Base-by-base conservation (phyloP, 2,888 invertebrate genomes). In the Coelogynopora nodosa region DNA sequence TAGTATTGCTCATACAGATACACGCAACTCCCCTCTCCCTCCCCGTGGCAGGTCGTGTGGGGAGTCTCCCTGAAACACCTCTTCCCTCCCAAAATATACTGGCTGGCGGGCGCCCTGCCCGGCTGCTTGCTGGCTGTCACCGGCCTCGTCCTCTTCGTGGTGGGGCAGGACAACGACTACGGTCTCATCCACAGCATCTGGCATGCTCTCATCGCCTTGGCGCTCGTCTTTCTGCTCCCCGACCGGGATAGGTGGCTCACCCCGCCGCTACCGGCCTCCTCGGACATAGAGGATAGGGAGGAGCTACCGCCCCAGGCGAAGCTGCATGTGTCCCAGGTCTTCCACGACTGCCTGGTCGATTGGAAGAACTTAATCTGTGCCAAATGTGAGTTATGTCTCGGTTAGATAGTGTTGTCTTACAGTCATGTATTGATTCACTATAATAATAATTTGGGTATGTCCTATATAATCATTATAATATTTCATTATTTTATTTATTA, bases 201-300 rank as follows among this genome's bases (percentile, higher is more conserved):
- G 80, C 80, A 80, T 80, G 80, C n/a, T 2, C 5, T 80, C 28
- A 80, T 80, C 80, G 80, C 80, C 80, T n/a, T 80, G 26, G 80
- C 80, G 5, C 5, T 2, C 28, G 80, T 80, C 80, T 80, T 80
- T 27, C 23, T 80, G 23, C 28, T 80, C 2, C 80, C 80, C 23
- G 18, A 49, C 18, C 49, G 18, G 49, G 18, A 49, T 10, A 5
- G 5, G 49, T 80, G 80, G 80, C 23, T 27, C 28, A 80, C 80
- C 2, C 80, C 80, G 28, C 80, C 80, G 5, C n/a, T n/a, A n/a
- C n/a, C n/a, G n/a, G n/a, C n/a, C n/a, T n/a, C n/a, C n/a, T n/a
- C n/a, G n/a, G n/a, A n/a, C n/a, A n/a, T n/a, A n/a, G n/a, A n/a
- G n/a, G 5, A 5, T 18, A 49, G 18, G 5, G 49, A 49, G 49